Conservation (phyloP, 2,113 vertebrate species). For the Epinephelus lanceolatus region DNA sequence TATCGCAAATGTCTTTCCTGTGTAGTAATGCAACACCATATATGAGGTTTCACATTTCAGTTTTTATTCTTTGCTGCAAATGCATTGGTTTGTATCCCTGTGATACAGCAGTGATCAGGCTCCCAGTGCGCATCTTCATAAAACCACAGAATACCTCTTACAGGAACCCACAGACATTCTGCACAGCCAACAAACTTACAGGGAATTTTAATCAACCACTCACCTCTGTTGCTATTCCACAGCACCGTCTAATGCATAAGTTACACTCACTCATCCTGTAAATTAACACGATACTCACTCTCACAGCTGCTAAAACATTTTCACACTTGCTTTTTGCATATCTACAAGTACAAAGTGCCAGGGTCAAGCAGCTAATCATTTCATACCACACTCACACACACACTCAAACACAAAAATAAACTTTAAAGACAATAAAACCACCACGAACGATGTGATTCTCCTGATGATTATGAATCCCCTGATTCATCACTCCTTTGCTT, state of each 20-base stretch:
- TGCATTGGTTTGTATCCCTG: conserved; percentile 37
- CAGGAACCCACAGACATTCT: conserved; percentile 39
- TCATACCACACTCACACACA: neutral
- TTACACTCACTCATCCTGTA: conserved; percentile 63
- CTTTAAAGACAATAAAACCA: conserved; percentile 46
- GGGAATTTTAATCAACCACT: conserved; percentile 42
- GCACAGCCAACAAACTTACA: conserved; percentile 21
- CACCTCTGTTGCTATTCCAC: conserved; percentile 37
- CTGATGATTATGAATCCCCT: conserved; percentile 38
- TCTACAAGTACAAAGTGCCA: conserved; percentile 50
- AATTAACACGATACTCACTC: conserved; percentile 43
- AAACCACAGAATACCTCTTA: conserved; percentile 60
- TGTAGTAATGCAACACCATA: conserved; percentile 20
- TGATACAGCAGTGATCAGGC: conserved; percentile 52
- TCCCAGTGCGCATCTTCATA: conserved; percentile 54
- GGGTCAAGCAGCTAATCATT: conserved; percentile 46
- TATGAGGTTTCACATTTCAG: conserved; percentile 25
- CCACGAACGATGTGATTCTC: conserved; percentile 33
- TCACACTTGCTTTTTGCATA: conserved; percentile 1
- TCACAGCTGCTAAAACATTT: conserved; percentile 27
- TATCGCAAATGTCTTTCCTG: neutral
- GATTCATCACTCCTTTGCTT: conserved; percentile 43
- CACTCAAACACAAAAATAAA: conserved; percentile 1
- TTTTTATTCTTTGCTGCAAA: conserved; percentile 57
- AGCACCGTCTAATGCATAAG: conserved; percentile 56